Evolutionary conservation across 2,113 vertebrate species (phyloP).

Genomic region (Peromyscus maniculatus): DNA sequence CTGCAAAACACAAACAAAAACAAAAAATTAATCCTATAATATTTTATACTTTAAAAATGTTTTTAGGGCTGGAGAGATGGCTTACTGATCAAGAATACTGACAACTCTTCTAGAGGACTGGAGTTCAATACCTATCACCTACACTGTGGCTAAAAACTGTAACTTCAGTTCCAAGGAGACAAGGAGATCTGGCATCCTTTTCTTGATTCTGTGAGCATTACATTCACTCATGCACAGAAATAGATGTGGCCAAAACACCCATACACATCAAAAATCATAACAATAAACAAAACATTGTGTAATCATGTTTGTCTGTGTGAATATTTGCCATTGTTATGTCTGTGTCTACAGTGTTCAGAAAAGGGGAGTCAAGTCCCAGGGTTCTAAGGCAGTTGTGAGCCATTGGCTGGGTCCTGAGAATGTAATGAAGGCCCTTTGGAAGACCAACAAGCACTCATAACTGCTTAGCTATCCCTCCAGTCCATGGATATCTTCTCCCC

Average conservation of each 20-base stretch:
- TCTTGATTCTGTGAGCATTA: not conserved
- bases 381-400: not conserved
- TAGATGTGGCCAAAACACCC: not conserved
- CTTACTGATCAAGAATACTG: not conserved
- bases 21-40: not conserved
- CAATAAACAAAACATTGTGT: not conserved
- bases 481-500: not conserved
- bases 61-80: not conserved
- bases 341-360: not conserved
- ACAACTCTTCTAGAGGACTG: not conserved
- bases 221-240: not conserved
- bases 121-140: not conserved
- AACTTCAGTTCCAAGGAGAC: not conserved
- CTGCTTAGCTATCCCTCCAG: not conserved
- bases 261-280: not conserved
- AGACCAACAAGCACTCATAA: not conserved
- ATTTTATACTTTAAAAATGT: not conserved
- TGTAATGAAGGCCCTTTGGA: not conserved
- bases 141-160: not conserved
- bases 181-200: too few species aligned
- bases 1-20: too few species aligned
- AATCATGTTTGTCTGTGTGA: not conserved
- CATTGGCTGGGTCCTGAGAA: not conserved
- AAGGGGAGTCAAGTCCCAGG: not conserved
- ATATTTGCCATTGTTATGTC: not conserved